Percentiles rank a stretch among this genome's conserved stretches.
phyloP scores from a whole-genome alignment of 2,113 vertebrate species.

The Pterocles burchelli region DNA sequence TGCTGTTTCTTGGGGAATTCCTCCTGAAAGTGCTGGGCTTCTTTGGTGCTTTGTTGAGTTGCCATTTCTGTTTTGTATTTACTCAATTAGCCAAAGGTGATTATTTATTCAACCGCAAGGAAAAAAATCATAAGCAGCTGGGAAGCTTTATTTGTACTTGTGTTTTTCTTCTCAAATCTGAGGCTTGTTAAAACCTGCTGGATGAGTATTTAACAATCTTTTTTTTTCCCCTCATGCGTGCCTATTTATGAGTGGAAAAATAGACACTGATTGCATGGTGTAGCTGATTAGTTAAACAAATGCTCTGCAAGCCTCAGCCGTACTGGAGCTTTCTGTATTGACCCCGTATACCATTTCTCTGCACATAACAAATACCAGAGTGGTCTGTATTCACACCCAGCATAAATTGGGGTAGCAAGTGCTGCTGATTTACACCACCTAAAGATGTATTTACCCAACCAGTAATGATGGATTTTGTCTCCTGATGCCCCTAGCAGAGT shows the following conservation, averaged over 20 bases:
- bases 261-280: constrained; percentile 48
- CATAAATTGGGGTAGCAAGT: neutral
- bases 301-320: neutral
- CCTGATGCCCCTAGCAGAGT: neutral
- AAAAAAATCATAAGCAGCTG: neutral
- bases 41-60: neutral
- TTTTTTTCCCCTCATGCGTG: constrained; percentile 2
- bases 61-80: neutral
- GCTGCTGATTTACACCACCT: neutral
- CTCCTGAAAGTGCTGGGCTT: neutral
- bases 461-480: constrained; percentile 4
- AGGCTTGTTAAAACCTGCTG: constrained; percentile 5
- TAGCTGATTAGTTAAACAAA: constrained; percentile 26
- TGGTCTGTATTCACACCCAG: neutral
- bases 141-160: neutral
- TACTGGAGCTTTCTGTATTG: neutral
- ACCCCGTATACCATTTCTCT: neutral
- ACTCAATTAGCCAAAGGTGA: neutral
- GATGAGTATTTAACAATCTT: constrained; percentile 55
- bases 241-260: constrained; percentile 49
- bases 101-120: constrained; percentile 25
- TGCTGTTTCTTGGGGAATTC: constrained; percentile 49
- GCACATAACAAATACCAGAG: neutral
- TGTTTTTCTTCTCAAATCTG: neutral
- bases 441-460: neutral